phyloP scores from a whole-genome alignment of 1,140 invertebrate species.

The Cyclargus thomasi region DNA sequence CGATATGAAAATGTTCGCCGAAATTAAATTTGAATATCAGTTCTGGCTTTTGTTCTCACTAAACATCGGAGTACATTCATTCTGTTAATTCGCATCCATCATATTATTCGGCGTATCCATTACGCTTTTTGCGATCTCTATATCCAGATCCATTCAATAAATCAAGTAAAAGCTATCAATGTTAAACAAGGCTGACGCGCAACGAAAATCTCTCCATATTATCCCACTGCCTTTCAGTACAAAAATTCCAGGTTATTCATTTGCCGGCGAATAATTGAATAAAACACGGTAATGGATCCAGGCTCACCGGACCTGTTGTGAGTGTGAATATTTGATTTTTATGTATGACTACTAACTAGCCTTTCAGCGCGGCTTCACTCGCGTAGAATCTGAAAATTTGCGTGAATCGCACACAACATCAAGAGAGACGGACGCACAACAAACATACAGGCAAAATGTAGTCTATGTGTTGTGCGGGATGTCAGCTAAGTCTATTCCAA shows the following conservation, averaged over 20 bases:
- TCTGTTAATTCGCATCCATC: not conserved
- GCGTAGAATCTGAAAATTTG: too few species aligned
- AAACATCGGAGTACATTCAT: not conserved
- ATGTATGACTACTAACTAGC: too few species aligned
- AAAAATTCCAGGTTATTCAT: conserved; percentile 43
- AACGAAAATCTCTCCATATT: conserved; percentile 26
- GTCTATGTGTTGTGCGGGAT: too few species aligned
- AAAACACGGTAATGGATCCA: conserved; percentile 56
- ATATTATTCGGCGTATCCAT: not conserved
- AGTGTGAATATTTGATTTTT: too few species aligned
- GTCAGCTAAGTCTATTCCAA: too few species aligned
- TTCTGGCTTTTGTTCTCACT: not conserved
- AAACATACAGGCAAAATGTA: too few species aligned
- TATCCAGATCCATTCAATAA: conserved; percentile 14
- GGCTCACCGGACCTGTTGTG: conserved; percentile 35
- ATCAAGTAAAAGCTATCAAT: conserved; percentile 23
- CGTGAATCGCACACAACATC: too few species aligned
- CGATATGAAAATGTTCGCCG: too few species aligned
- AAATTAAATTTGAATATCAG: too few species aligned
- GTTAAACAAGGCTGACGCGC: conserved; percentile 29
- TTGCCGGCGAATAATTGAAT: conserved; percentile 61
- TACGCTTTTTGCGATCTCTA: not conserved
- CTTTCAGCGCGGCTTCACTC: too few species aligned
- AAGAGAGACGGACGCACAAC: too few species aligned
- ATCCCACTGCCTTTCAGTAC: conserved; percentile 30